Percentiles rank a stretch among this genome's conserved stretches.
These are phyloP conservation scores for Drosophila takahashii DNA, from an alignment of 1,140 invertebrate genomes.

Conservation along the genomic window DNA sequence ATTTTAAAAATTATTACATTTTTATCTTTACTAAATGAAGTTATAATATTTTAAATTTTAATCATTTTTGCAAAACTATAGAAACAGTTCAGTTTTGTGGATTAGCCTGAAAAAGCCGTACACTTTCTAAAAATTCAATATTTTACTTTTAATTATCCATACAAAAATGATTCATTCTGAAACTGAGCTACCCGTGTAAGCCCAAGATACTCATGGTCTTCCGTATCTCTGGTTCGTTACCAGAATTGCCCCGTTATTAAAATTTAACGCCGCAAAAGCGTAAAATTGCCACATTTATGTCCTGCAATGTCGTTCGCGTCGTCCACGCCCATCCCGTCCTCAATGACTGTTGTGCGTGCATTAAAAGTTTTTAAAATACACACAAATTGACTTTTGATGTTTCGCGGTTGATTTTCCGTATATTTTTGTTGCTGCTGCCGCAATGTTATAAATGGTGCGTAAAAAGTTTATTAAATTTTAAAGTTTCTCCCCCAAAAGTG, in stretches of 20 bases:
- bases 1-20: too few relatives aligned
- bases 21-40: too few relatives aligned
- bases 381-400: slow-evolving; percentile 82
- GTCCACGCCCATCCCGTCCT: neutral
- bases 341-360: slow-evolving; percentile 47
- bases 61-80: too few relatives aligned
- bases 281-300: slow-evolving; percentile 80
- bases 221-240: slow-evolving; percentile 57
- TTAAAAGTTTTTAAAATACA: slow-evolving; percentile 78
- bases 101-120: too few relatives aligned
- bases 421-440: slow-evolving; percentile 28
- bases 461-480: slow-evolving; percentile 82
- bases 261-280: slow-evolving; percentile 80
- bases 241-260: slow-evolving; percentile 70
- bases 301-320: slow-evolving; percentile 52
- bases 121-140: too few relatives aligned
- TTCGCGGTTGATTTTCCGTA: slow-evolving; percentile 73
- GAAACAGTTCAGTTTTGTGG: too few relatives aligned
- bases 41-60: too few relatives aligned
- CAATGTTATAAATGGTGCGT: slow-evolving; percentile 70
- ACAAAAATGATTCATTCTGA: too few relatives aligned
- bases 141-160: too few relatives aligned
- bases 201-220: slow-evolving; percentile 21
- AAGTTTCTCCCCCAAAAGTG: slow-evolving; percentile 38
- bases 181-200: slow-evolving; percentile 22